A percentile compares a stretch with the other conserved stretches of the same genome.
Evolutionary conservation across 2,888 invertebrate species (phyloP).

Genomic region (Cephus pygmeus): DNA sequence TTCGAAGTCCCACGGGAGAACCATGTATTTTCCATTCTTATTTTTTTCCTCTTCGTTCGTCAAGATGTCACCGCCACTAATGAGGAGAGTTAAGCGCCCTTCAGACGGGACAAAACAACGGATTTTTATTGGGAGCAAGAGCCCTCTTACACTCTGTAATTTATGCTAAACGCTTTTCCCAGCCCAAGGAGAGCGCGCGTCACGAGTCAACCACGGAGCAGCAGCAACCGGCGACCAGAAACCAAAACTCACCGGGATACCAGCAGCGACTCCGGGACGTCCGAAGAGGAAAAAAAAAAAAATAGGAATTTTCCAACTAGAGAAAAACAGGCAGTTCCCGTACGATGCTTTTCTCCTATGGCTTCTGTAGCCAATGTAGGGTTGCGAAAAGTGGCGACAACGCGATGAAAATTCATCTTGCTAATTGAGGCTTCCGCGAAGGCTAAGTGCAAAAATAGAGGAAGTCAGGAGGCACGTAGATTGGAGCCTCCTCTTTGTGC

Average conservation of each 20-base stretch:
- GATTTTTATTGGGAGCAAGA: constrained; percentile 43
- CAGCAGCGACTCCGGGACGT: neutral
- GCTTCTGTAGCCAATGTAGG: neutral
- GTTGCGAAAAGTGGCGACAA: constrained; percentile 58
- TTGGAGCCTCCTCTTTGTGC: constrained; percentile 19
- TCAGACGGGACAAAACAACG: constrained; percentile 45
- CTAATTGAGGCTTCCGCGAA: constrained; percentile 47
- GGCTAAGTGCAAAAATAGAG: constrained; percentile 1
- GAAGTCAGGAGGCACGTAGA: neutral
- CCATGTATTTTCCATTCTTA: neutral
- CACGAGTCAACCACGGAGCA: constrained; percentile 19
- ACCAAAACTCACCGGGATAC: constrained; percentile 62
- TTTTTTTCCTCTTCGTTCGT: constrained; percentile 36
- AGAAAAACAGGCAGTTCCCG: constrained; percentile 68
- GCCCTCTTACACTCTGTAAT: constrained; percentile 34
- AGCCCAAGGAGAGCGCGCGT: constrained; percentile 22
- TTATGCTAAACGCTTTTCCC: constrained; percentile 57
- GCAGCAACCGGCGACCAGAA: constrained; percentile 14
- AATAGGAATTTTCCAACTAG: constrained; percentile 67
- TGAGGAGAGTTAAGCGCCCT: constrained; percentile 51
- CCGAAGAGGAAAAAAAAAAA: neutral
- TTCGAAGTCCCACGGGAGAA: neutral
- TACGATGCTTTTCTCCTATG: neutral
- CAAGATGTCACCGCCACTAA: constrained; percentile 62
- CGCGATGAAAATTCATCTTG: constrained; percentile 64